Evolutionary conservation across 2,113 vertebrate genomes (phyloP), one percentile per base, ranked within the genome.

Genomic region (Hassar affinis): DNA sequence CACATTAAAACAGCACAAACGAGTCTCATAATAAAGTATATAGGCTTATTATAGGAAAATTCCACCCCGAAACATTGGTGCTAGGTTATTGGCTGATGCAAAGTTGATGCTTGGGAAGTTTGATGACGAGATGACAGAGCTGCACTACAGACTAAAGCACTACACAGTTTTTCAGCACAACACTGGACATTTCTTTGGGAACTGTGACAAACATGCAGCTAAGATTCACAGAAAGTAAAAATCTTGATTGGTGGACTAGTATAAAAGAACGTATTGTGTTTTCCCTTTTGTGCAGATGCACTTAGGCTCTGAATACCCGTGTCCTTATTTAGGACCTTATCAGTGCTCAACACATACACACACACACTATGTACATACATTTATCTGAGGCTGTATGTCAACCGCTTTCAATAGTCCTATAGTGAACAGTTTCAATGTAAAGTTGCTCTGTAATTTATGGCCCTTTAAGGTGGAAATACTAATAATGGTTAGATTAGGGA

Each of bases 1-100:
- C 1, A 38, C 82, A 80, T 59, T 80, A 77, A 80, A 80, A 66
- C 47, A 66, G 38, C 57, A 69, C 62, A 79, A 84, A 80, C 49
- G 17, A n/a, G n/a, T 20, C 22, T 4, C 15, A 56, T 9, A 69
- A n/a, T 80, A 42, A 38, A 42, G 33, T 52, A 56, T 61, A 10
- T 20, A n/a, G 33, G 20, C 64, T 22, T 14, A 45, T 77, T 69
- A 72, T 56, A 56, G 18, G 4, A 56, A 77, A 54, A 77, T 35
- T 33, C 30, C 51, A 52, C 3, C 7, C 14, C 0, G 49, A 75
- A 75, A 30, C 49, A 20, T 17, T 18, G 52, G 22, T 82, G 80
- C 75, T 79, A 71, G 64, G 45, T 18, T 25, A 17, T 27, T 74
- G 45, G 12, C 47, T 18, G 42, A 5, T 52, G 27, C 47, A 27